A percentile compares a stretch with the other conserved stretches of the same genome.
These are phyloP conservation scores for Takifugu bimaculatus DNA, from an alignment of 2,113 vertebrate species.

Conservation along the genomic window DNA sequence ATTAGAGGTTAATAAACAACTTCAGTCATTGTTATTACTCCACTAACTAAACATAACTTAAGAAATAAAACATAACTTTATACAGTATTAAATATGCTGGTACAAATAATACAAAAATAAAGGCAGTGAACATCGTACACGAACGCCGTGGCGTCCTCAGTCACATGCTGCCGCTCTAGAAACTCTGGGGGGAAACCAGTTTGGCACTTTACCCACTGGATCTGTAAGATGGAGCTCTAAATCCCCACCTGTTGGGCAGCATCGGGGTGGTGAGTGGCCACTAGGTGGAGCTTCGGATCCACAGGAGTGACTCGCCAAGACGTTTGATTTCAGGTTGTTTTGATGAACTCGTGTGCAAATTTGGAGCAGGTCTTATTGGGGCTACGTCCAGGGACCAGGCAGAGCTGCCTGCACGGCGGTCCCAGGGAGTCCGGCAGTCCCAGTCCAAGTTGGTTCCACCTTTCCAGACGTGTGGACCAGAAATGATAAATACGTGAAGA, in stretches of 20 bases:
- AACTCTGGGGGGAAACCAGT: slow-evolving; percentile 15
- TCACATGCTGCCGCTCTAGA: slow-evolving; percentile 45
- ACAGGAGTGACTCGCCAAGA: slow-evolving; percentile 5
- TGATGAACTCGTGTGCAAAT: slow-evolving; percentile 10
- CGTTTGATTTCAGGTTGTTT: slow-evolving; percentile 7
- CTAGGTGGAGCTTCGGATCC: slow-evolving; percentile 58
- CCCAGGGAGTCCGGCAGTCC: slow-evolving; percentile 16
- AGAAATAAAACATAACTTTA: slow-evolving; percentile 74
- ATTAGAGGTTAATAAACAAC: slow-evolving; percentile 31
- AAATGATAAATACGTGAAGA: slow-evolving; percentile 23
- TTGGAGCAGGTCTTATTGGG: slow-evolving; percentile 20
- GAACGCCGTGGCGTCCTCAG: slow-evolving; percentile 61
- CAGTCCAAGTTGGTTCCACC: slow-evolving; percentile 10
- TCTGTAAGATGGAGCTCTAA: no score
- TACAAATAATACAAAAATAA: slow-evolving; percentile 81
- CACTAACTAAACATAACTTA: slow-evolving; percentile 79
- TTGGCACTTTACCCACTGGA: slow-evolving; percentile 47
- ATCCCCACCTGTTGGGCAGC: background rate
- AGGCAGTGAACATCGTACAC: slow-evolving; percentile 68
- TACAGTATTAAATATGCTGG: slow-evolving; percentile 79
- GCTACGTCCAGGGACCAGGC: slow-evolving; percentile 27
- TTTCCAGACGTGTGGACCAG: slow-evolving; percentile 11
- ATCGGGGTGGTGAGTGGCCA: slow-evolving; percentile 24
- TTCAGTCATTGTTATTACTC: slow-evolving; percentile 74
- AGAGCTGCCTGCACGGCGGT: slow-evolving; percentile 11